Base-by-base conservation (phyloP, 2,797 vertebrate species). In the Hirundo rustica region DNA sequence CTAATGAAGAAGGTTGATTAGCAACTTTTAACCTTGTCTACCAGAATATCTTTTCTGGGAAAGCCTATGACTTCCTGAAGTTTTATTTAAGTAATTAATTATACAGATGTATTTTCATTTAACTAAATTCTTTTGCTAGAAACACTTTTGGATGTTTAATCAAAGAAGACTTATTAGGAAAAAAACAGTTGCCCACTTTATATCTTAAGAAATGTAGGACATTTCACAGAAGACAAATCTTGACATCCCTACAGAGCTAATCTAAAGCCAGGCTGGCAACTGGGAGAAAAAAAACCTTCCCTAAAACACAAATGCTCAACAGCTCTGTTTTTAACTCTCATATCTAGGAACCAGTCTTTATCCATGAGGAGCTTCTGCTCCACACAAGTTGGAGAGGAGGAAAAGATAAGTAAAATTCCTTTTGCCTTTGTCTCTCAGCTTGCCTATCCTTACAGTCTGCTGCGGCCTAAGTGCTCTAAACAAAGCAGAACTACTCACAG, bases 341-440 rank as follows among this genome's bases (percentile, higher is more conserved):
- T 61, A 53, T 42, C 51, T 62, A 53, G 53, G 51, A 88, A 42
- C 5, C 4, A 5, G 4, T 27, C 34, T n/a, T 82, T 14, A 26
- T 48, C 44, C 0, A 0, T 9, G 5, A 72, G 64, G 19, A 26
- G 7, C 38, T 75, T 23, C 26, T 57, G 18, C 34, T 78, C 3
- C 4, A 53, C 34, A 44, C 44, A 85, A 50, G 23, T 5, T 45
- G 40, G 7, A 47, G 7, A 80, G 10, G 12, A 58, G 23, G 32
- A 40, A 53, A 71, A 85, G 47, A 76, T 13, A 88, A 83, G 19
- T 27, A 67, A 82, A 76, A 55, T 17, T 13, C 10, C 13, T 42
- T 42, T 84, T 72, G 30, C 23, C 10, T 6, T 11, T n/a, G 13
- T 53, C 25, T 91, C 42, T 76, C 72, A 42, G 23, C 27, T 58